Evolutionary conservation across 2,797 vertebrate genomes (phyloP).

Genomic region (Adelosebastes latens): DNA sequence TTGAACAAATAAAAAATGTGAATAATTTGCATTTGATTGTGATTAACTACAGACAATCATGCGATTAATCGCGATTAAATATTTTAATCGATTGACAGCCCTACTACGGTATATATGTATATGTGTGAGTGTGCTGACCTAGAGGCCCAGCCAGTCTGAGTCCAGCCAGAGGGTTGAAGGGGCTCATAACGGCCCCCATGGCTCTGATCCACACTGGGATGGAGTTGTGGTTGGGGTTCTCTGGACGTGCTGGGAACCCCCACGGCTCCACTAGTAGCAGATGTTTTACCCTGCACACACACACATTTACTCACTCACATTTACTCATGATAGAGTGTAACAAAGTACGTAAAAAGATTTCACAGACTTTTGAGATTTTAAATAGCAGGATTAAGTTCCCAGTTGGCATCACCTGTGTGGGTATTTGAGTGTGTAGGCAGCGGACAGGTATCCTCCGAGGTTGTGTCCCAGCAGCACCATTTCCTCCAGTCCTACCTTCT

Average conservation of each 20-base stretch:
- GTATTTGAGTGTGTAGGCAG: conserved; percentile 90
- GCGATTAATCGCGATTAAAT: too few species aligned
- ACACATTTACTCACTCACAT: not conserved
- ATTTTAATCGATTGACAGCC: too few species aligned
- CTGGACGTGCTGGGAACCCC: conserved; percentile 93
- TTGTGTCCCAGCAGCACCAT: conserved; percentile 95
- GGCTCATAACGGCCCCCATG: conserved; percentile 90
- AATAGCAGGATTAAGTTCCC: not conserved
- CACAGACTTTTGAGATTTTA: not conserved
- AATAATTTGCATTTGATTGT: too few species aligned
- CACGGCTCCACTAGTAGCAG: conserved; percentile 95
- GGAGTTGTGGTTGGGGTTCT: conserved; percentile 84
- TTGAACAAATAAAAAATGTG: too few species aligned
- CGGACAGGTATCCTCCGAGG: conserved; percentile 91
- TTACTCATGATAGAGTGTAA: too few species aligned
- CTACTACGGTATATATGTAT: too few species aligned
- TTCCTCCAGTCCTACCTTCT: conserved; percentile 85
- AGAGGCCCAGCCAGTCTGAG: conserved; percentile 94
- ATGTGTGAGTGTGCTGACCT: conserved; percentile 75
- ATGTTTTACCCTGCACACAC: conserved; percentile 86
- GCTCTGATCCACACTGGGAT: conserved; percentile 96
- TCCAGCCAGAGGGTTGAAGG: conserved; percentile 93
- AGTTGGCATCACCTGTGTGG: conserved; percentile 85
- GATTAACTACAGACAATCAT: too few species aligned
- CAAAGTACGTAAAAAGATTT: not conserved